Base-by-base conservation (phyloP, 2,888 invertebrate genomes). In the Dendrolimus houi region DNA sequence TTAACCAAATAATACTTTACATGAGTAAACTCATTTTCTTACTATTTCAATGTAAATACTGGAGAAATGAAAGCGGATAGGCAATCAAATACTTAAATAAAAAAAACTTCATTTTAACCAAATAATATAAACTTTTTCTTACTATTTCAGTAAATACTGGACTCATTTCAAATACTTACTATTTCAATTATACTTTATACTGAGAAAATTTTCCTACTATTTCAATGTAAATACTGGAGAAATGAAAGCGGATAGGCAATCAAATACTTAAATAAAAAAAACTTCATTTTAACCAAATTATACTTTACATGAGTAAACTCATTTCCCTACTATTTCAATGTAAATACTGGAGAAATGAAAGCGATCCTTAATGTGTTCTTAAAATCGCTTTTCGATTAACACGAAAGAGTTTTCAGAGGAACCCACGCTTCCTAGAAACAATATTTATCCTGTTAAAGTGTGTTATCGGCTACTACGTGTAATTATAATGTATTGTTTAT, bases 401-500 rank as follows among this genome's bases (percentile, higher is more conserved):
- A 12, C 47, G 9, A 47, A 47, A 47, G 47, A 47, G 12, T 47
- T 9, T 10, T 47, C 12, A 47, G 47, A 3, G 9, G 8, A 47
- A 47, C 12, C 47, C 47, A 47, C 47, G 12, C 12, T 47, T 47
- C 47, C 12, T 10, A 9, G 47, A 47, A 47, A 47, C 47, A 47
- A 47, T 47, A 47, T 47, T 47, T 47, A 47, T 47, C 47, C 47
- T 47, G 52, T 56, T 41, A 17, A 55, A n/a, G 54, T 9, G 55
- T 9, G 41, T 57, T 41, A 56, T 41, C 53, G 56, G 52, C 9
- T 54, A 52, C 52, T 52, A 47, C 47, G 47, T 10, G 47, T 47
- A 47, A 47, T 47, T 47, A 47, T 47, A 42, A 14, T 13, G 47
- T 53, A 57, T 14, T 52, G 17, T 55, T 55, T 56, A 55, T 29